A percentile compares a stretch with the other conserved stretches of the same genome.
These are phyloP conservation scores for Hymenochirus boettgeri DNA, from an alignment of 2,113 vertebrate species.

Conservation along the genomic window DNA sequence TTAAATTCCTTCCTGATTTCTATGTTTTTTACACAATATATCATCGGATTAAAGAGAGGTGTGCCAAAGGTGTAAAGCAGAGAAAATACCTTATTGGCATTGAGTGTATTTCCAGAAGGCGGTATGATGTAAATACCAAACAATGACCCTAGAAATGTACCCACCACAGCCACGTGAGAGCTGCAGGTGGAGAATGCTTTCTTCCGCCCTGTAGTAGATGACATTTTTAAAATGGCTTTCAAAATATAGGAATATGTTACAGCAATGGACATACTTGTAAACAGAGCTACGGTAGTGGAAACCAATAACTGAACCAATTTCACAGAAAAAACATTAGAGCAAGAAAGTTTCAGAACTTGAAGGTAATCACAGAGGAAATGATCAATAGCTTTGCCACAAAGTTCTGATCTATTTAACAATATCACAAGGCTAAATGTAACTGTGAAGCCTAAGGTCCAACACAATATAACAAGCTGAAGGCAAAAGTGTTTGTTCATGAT, in stretches of 20 bases:
- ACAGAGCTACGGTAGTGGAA: conserved; percentile 46
- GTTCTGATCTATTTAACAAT: conserved; percentile 12
- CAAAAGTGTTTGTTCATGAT: conserved; percentile 43
- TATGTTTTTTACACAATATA: conserved; percentile 22
- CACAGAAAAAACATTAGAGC: background rate
- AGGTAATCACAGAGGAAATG: conserved; percentile 27
- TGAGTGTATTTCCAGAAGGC: too few species aligned
- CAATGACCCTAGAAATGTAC: too few species aligned
- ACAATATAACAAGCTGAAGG: too few species aligned
- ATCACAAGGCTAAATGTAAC: conserved; percentile 31
- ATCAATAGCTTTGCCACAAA: conserved; percentile 4
- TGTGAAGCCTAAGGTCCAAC: conserved; percentile 37
- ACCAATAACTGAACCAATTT: background rate
- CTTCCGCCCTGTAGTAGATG: conserved; percentile 15
- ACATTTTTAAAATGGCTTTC: conserved; percentile 36
- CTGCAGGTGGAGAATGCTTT: too few species aligned
- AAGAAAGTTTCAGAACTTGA: conserved; percentile 4
- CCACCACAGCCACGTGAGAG: conserved; percentile 46
- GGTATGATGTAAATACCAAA: conserved; percentile 6
- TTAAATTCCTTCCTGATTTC: too few species aligned
- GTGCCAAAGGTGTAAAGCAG: background rate
- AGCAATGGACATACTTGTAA: conserved; percentile 42
- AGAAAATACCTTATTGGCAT: too few species aligned
- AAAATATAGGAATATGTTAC: conserved; percentile 47
- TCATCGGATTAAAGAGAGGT: conserved; percentile 15